Evolutionary conservation across 2,888 invertebrate species (phyloP).

Genomic region (Tenthredo distinguenda): DNA sequence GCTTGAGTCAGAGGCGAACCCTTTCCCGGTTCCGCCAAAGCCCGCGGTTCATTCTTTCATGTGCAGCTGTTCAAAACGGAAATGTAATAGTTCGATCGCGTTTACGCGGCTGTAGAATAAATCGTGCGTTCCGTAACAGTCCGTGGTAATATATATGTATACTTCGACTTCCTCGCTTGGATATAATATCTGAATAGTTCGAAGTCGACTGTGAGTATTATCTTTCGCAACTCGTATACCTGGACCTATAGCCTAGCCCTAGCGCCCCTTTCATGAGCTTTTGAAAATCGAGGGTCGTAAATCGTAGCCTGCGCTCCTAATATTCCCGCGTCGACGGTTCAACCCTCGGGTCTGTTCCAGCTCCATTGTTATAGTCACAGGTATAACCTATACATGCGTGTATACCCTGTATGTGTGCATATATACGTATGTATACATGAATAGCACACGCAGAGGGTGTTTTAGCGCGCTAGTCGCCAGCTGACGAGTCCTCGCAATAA

Average conservation of each 20-base stretch:
- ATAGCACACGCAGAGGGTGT: background rate
- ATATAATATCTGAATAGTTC: background rate
- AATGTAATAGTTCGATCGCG: background rate
- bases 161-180: background rate
- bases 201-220: background rate
- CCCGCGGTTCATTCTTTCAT: background rate
- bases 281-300: conserved; percentile 18
- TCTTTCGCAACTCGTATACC: conserved; percentile 19
- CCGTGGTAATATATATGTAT: background rate
- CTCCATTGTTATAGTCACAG: conserved; percentile 19
- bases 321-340: conserved; percentile 34
- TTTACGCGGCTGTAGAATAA: background rate
- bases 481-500: background rate
- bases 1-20: no score
- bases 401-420: background rate
- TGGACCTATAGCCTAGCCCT: no score
- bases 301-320: background rate
- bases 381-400: background rate
- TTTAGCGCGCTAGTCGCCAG: conserved; percentile 6
- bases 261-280: background rate
- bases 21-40: no score
- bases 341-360: conserved; percentile 37
- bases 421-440: background rate
- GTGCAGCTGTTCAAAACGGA: background rate
- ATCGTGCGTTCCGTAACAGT: background rate